These are phyloP conservation scores for Rhopalosiphum maidis DNA, from an alignment of 1,140 invertebrate species.

Conservation along the genomic window DNA sequence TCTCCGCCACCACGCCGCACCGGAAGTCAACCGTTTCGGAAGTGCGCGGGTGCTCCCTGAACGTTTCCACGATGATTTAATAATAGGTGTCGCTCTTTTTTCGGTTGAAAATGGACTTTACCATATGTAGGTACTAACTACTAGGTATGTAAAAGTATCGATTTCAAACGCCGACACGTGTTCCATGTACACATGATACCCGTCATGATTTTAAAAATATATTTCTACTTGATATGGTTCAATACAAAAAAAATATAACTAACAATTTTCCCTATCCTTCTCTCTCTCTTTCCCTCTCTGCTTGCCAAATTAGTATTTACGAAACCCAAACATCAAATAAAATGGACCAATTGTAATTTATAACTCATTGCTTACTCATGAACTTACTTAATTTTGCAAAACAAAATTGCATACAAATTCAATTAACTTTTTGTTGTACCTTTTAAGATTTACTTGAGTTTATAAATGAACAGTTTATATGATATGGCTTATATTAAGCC, in stretches of 20 bases:
- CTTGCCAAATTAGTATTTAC: background rate
- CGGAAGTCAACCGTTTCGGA: background rate
- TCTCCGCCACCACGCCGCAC: too few species aligned
- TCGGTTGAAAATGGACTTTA: background rate
- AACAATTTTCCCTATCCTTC: too few species aligned
- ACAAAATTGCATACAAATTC: background rate
- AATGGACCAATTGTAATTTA: background rate
- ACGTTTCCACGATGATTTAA: background rate
- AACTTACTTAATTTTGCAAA: background rate
- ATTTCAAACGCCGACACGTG: background rate
- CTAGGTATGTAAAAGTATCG: background rate
- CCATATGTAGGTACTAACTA: background rate
- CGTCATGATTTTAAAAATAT: background rate
- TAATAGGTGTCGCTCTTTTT: background rate
- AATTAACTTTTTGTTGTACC: background rate
- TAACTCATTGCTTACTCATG: too few species aligned
- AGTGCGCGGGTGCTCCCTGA: background rate
- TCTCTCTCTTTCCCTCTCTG: background rate
- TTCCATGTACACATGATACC: background rate
- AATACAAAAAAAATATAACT: background rate
- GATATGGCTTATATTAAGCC: background rate
- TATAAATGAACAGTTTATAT: background rate
- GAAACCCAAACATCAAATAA: background rate
- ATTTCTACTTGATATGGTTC: background rate
- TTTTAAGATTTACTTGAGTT: background rate